Base-by-base conservation (phyloP, 30 jellyfish, hydroid and myxozoan genomes). In the Turritopsis dohrnii region DNA sequence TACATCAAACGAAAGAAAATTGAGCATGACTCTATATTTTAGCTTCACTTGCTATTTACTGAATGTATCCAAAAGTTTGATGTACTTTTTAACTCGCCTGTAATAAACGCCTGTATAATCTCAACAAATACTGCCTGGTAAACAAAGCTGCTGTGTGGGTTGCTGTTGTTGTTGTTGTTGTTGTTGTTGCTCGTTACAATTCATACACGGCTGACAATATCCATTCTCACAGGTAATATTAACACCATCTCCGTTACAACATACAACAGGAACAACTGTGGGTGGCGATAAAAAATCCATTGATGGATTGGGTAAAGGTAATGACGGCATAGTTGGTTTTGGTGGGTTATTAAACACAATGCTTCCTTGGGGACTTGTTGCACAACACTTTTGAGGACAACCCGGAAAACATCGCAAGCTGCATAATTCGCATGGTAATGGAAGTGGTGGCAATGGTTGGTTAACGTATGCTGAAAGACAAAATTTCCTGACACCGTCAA, bases 261-360 rank as follows among this genome's bases (percentile, higher is more conserved):
- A 77, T 18, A 77, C 71, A 77, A 77, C 85, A 18, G 74, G 74
- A 28, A 73, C 28, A 18, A 26, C 28, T 29, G 85, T 60, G 30
- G 66, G 30, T 28, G 53, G 30, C 73, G 53, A 30, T 19, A 66
- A 28, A 25, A 28, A 77, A 13, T 41, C 60, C 72, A 52, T 77
- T 77, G 71, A 21, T 18, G 85, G 85, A 26, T 77, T 22, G 16
- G 85, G 85, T 1, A 60, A 66, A 26, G 85, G 85, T 13, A 77
- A 21, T 28, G 28, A 18, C 30, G 85, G 85, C 85, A 77, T 77
- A 17, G 85, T 77, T 26, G 85, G 85, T 77, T 30, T 28, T 28
- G 85, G 85, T 22, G 85, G 85, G 71, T 26, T 26, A 20, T n/a
- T 77, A 13, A 41, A 41, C 13, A 13, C 5, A 41, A 41, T 41